A percentile compares a stretch with the other conserved stretches of the same genome.
Evolutionary conservation across 2,113 vertebrate species (phyloP).

Genomic region (Brachyistius frenatus): DNA sequence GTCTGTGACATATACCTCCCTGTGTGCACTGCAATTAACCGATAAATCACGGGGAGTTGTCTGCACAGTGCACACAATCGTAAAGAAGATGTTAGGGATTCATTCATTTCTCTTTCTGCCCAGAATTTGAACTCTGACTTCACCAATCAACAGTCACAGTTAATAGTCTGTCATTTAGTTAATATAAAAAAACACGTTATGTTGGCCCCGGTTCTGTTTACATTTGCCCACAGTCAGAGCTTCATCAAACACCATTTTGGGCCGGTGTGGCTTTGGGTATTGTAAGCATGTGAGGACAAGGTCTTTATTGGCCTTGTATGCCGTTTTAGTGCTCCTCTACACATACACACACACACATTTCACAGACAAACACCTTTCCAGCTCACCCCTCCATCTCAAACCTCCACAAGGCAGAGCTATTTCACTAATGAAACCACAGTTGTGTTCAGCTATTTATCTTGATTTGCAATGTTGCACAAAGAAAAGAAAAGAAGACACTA

Average conservation of each 20-base stretch:
- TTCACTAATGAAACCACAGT: neutral
- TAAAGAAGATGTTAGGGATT: slow-evolving; percentile 36
- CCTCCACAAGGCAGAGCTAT: neutral
- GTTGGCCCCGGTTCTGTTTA: neutral
- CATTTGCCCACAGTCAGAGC: neutral
- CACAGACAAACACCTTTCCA: neutral
- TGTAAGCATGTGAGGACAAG: neutral
- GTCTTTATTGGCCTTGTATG: slow-evolving; percentile 4
- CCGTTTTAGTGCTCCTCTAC: neutral
- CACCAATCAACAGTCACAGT: neutral
- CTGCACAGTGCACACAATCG: neutral
- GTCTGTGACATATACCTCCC: slow-evolving; percentile 33
- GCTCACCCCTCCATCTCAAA: neutral
- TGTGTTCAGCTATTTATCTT: neutral
- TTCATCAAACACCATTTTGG: neutral
- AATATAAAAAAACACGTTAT: neutral
- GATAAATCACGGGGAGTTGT: slow-evolving; percentile 47
- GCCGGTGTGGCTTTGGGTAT: neutral
- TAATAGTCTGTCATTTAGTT: too few species aligned
- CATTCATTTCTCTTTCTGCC: slow-evolving; percentile 23
- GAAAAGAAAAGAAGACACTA: neutral
- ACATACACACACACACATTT: neutral
- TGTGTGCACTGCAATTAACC: slow-evolving; percentile 54
- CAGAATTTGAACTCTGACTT: neutral
- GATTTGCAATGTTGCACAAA: neutral